Percentiles rank a stretch among this genome's conserved stretches.
Conservation (phyloP, 2,113 vertebrate species). For the Pomatorhinus ruficollis region DNA sequence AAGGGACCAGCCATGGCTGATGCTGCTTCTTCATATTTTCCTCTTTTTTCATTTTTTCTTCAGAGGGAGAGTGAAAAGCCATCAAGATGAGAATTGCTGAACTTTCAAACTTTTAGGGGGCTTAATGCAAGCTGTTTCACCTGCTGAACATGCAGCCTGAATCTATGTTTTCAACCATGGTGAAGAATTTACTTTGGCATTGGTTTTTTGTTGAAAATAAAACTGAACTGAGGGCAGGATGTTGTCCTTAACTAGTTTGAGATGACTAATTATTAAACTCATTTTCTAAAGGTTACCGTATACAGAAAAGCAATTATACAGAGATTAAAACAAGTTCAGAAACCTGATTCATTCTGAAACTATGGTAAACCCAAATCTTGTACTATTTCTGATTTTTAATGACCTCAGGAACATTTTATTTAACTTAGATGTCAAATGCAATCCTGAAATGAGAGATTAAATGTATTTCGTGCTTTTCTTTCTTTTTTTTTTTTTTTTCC, state of each 20-base stretch:
- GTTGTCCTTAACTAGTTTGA: slow-evolving; percentile 75
- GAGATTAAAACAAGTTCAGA: slow-evolving; percentile 70
- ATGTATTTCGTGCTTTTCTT: slow-evolving; percentile 5
- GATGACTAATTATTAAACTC: slow-evolving; percentile 77
- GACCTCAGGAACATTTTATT: slow-evolving; percentile 74
- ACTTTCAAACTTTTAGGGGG: neutral
- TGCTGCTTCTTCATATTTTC: neutral
- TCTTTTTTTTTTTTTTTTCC: neutral
- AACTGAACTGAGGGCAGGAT: slow-evolving; percentile 68
- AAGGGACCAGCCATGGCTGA: neutral
- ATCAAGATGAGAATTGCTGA: neutral
- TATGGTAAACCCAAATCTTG: slow-evolving; percentile 65
- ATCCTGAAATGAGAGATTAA: slow-evolving; percentile 66
- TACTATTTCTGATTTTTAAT: slow-evolving; percentile 71
- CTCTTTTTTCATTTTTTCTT: neutral
- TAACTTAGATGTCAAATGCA: slow-evolving; percentile 70
- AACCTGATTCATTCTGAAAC: slow-evolving; percentile 81
- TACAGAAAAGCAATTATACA: slow-evolving; percentile 67
- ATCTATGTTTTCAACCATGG: neutral
- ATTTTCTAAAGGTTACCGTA: slow-evolving; percentile 78
- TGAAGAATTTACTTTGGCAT: slow-evolving; percentile 60
- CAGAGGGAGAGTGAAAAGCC: neutral
- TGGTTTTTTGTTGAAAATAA: slow-evolving; percentile 68
- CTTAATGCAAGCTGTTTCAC: neutral
- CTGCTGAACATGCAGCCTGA: neutral